Base-by-base conservation (phyloP, 1,140 invertebrate genomes). In the Drosophila virilis region DNA sequence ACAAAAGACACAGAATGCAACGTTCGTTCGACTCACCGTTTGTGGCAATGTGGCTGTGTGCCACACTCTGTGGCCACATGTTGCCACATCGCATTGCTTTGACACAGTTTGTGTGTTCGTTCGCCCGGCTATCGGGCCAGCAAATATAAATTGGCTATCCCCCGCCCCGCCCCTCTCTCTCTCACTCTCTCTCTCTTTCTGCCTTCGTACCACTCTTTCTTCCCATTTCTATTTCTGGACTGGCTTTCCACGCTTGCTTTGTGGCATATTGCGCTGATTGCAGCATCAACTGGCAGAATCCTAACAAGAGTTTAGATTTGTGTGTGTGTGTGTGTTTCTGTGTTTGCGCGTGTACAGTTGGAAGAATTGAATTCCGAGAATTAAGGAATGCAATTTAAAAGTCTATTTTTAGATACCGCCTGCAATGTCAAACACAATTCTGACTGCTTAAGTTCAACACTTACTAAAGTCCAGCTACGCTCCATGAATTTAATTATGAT, bases 241-340 rank as follows among this genome's bases (percentile, higher is more conserved):
- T 12, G 9, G 10, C 28, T 13, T 15, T 35, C 13, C 15, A 38
- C 10, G 10, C 38, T 46, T 58, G 5, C 37, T 50, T 59, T 59
- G 38, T 66, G 75, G 71, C 80, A 79, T 78, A 82, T 78, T 81
- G 79, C 78, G 78, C 78, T 71, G 78, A 80, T 80, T 76, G 78
- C 72, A 71, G 48, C 57, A 50, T 52, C 50, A 33, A 35, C 50
- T 71, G 73, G 57, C 78, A 64, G 61, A 71, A 58, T 52, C 43
- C 59, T 51, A 32, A 48, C 43, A 32, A 50, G 38, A 38, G 40
- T 6, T 37, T 50, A 77, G 15, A n/a, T 22, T 7, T 4, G 10
- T 7, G 17, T 9, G 7, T 42, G 37, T n/a, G 28, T 52, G 37
- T 28, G 46, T 32, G 33, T 28, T 32, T 22, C 6, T 1, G 12